Evolutionary conservation across 2,888 invertebrate genomes (phyloP), one percentile per base, ranked within the genome.

Genomic region (Aporophyla lueneburgensis): DNA sequence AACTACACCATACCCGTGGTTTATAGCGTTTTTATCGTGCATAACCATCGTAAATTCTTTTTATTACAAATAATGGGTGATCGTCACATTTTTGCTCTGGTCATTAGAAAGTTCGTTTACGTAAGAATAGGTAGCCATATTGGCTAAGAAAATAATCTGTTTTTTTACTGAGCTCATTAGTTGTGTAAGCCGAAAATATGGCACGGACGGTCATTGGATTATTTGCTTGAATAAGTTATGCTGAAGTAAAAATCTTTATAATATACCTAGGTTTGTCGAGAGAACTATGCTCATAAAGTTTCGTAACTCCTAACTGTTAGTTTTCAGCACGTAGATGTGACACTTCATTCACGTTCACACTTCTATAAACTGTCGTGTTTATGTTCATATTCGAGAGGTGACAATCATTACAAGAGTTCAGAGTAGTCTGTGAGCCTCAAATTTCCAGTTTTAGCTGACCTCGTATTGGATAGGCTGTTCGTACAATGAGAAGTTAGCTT

Each of bases 31-130:
- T 84, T 82, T 82, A 83, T 86, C 69, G 79, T 67, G 58, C 68
- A 59, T 77, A 80, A 77, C 78, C 69, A 76, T 77, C 81, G 33
- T 75, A 63, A 71, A 77, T 77, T 81, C 51, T 71, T 84, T 88
- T 86, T 87, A 87, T 86, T 81, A 83, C 71, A 74, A 86, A 86
- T 87, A 84, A 81, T 84, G 69, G 80, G 72, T 74, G 74, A 77
- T 84, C 83, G 78, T 83, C 83, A 87, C 76, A 84, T 83, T 87
- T 87, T 88, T 79, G 74, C 76, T 71, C 67, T 74, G 80, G 86
- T 85, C 86, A 77, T 90, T 91, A 91, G 91, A 91, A 91, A 91
- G 91, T 90, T 80, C n/a, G 74, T 86, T 82, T 89, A 86, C 82
- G 87, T 89, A 89, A 90, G 72, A 71, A 74, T 24, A 70, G 54